Percentiles rank a stretch among this genome's conserved stretches.
Conservation (phyloP, 2,797 vertebrate genomes). For the Carduelis carduelis region DNA sequence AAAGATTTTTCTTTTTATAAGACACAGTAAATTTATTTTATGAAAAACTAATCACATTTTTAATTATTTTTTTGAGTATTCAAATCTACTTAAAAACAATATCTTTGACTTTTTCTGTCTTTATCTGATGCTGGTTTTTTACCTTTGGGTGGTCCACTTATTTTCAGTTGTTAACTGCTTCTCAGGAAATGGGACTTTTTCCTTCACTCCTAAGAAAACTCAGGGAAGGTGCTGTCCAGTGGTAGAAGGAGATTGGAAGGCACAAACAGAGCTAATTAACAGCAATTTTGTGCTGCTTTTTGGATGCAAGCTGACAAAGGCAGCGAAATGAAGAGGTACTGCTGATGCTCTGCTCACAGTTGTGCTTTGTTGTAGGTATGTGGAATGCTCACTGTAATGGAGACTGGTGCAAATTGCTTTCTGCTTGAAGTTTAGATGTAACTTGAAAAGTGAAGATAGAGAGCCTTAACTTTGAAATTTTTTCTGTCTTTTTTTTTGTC, state of each 20-base stretch:
- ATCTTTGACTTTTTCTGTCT: not conserved
- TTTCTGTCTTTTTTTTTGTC: not conserved
- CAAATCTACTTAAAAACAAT: not conserved
- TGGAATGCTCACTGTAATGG: not conserved
- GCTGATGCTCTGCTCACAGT: not conserved
- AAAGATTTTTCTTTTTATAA: not conserved
- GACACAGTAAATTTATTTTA: not conserved
- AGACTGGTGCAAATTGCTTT: not conserved
- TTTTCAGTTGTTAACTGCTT: constrained; percentile 29
- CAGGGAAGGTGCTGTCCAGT: not conserved
- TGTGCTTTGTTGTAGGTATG: not conserved
- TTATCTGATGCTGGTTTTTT: constrained; percentile 2
- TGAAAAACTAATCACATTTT: not conserved
- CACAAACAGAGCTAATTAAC: not conserved
- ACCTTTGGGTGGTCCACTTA: not conserved
- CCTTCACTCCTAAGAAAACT: not conserved
- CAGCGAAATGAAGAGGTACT: not conserved
- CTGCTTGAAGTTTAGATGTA: not conserved
- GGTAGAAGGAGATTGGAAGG: not conserved
- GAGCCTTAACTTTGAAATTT: not conserved
- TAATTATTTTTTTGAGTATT: not conserved
- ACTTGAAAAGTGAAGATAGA: not conserved
- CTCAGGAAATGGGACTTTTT: constrained; percentile 23
- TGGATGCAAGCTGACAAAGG: not conserved
- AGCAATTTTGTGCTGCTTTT: not conserved